phyloP scores from a whole-genome alignment of 2,113 vertebrate genomes.

The Sylvietta virens region DNA sequence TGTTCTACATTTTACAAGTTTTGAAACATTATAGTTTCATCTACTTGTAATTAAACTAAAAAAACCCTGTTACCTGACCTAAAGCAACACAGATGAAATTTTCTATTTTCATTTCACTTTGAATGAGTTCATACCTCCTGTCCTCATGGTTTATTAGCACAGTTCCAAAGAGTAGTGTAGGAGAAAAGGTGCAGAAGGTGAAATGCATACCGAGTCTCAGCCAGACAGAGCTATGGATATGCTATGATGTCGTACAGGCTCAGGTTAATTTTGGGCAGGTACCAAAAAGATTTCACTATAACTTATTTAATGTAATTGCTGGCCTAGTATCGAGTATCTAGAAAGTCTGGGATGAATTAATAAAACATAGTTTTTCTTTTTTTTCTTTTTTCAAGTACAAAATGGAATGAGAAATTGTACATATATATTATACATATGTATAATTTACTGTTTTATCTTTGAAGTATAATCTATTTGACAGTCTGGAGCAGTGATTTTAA shows the following conservation, averaged over 20 bases:
- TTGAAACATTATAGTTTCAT: neutral
- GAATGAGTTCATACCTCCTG: neutral
- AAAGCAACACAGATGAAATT: neutral
- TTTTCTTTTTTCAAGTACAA: neutral
- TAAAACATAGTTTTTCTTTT: neutral
- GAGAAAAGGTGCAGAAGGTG: neutral
- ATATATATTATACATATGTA: neutral
- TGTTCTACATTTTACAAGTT: neutral
- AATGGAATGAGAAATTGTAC: neutral
- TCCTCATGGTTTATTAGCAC: neutral
- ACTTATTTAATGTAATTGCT: neutral
- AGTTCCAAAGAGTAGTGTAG: neutral
- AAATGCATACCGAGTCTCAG: neutral
- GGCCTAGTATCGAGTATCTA: neutral
- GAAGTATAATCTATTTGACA: neutral
- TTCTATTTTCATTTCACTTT: neutral
- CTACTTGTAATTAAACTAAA: neutral
- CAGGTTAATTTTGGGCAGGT: neutral
- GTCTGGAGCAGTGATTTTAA: neutral
- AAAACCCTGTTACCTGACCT: neutral
- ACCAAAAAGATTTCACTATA: neutral
- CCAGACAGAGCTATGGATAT: neutral
- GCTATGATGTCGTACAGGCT: neutral
- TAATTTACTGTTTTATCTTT: slow-evolving; percentile 7
- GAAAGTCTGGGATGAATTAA: neutral